Conservation (phyloP, 2,888 invertebrate genomes). For the Blomia tropicalis region DNA sequence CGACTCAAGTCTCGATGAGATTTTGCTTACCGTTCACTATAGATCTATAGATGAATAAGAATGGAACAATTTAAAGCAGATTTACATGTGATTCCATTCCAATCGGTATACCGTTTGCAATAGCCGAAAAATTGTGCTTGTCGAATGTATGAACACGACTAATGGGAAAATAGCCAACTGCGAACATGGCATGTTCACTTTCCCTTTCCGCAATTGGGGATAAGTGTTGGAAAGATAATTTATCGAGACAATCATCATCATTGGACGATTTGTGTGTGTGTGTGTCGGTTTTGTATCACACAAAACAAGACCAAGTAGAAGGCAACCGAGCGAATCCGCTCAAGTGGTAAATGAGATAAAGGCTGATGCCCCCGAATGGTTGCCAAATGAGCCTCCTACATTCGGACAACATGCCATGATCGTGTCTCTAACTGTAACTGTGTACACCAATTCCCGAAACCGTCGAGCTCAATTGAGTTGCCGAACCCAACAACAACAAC, state of each 20-base stretch:
- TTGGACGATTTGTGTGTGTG: background rate
- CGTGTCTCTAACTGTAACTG: too few species aligned
- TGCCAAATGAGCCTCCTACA: background rate
- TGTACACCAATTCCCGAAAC: too few species aligned
- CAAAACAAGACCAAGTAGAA: background rate
- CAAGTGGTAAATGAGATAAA: constrained; percentile 15
- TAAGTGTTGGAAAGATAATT: background rate
- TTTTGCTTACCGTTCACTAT: too few species aligned
- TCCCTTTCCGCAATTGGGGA: background rate
- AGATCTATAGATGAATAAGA: too few species aligned
- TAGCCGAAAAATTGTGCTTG: background rate
- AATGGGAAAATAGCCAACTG: background rate
- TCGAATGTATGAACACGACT: background rate
- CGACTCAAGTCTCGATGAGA: too few species aligned
- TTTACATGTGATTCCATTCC: constrained; percentile 7
- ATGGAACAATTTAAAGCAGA: constrained; percentile 11
- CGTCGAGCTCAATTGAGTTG: too few species aligned
- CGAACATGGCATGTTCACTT: background rate
- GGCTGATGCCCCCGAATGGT: background rate
- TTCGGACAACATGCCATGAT: too few species aligned
- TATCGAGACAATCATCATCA: background rate
- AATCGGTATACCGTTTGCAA: background rate
- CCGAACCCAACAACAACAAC: too few species aligned
- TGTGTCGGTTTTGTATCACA: too few species aligned
- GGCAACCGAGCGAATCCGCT: constrained; percentile 11